phyloP scores from a whole-genome alignment of 2,797 vertebrate species.

The Falco cherrug region DNA sequence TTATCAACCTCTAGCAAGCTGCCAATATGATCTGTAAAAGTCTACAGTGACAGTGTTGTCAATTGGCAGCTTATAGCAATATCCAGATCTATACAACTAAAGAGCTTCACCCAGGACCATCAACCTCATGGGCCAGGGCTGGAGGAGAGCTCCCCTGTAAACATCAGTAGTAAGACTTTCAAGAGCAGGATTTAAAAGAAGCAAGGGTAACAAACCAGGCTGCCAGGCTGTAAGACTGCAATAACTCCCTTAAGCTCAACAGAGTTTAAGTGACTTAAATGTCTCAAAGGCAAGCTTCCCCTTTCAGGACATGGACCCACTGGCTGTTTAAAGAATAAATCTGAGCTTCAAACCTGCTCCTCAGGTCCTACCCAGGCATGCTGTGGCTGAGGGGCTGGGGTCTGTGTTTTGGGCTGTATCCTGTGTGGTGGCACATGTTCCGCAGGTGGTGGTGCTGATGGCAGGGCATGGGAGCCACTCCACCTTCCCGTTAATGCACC shows the following conservation, averaged over 20 bases:
- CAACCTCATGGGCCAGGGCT: neutral
- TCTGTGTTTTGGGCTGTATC: neutral
- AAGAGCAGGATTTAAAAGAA: neutral
- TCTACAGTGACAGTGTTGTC: neutral
- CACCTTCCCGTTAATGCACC: neutral
- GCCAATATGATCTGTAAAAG: neutral
- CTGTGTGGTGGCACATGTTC: rapidly evolving
- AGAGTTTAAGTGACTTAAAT: neutral
- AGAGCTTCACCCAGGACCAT: neutral
- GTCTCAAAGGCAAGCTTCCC: neutral
- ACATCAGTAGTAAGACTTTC: neutral
- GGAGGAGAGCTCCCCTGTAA: neutral
- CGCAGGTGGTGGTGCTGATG: neutral
- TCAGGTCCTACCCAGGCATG: rapidly evolving
- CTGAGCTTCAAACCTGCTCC: neutral
- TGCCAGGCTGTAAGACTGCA: neutral
- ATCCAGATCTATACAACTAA: too few species aligned
- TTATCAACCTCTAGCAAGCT: neutral
- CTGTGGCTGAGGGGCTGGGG: neutral
- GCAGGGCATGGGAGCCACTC: neutral
- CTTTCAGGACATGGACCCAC: rapidly evolving
- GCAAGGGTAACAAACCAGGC: neutral
- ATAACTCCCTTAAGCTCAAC: neutral
- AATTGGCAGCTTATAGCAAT: neutral
- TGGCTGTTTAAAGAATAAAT: neutral